Evolutionary conservation across 2,888 invertebrate species (phyloP).

Genomic region (Cheilosia scutellata): DNA sequence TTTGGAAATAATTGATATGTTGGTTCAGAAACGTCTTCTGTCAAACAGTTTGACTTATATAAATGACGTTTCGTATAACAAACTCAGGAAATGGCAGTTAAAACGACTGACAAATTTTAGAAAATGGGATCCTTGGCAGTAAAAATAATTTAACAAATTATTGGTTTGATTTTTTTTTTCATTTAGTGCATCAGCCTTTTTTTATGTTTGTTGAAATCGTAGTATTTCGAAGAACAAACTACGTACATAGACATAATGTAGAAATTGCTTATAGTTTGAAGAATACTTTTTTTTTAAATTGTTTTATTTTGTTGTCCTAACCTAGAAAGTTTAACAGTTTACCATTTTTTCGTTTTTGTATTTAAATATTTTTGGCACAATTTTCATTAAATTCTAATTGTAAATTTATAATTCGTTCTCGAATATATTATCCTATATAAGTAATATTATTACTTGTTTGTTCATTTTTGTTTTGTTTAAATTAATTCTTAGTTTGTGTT

Average conservation of each 20-base stretch:
- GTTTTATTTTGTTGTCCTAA: constrained; percentile 46
- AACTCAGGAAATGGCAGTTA: constrained; percentile 48
- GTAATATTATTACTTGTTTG: constrained; percentile 36
- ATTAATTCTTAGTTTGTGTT: constrained; percentile 62
- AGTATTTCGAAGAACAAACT: constrained; percentile 44
- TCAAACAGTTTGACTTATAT: neutral
- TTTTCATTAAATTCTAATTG: constrained; percentile 73
- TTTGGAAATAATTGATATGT: constrained; percentile 3
- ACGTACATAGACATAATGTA: neutral
- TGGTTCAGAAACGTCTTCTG: neutral
- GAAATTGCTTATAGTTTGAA: constrained; percentile 5
- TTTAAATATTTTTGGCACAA: constrained; percentile 76
- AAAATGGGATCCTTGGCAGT: constrained; percentile 11
- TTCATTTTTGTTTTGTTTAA: constrained; percentile 28
- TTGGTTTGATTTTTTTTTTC: neutral
- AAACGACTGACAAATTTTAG: constrained; percentile 32
- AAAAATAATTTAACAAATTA: constrained; percentile 31
- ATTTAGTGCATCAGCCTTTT: constrained; percentile 34
- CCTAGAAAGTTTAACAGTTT: constrained; percentile 66
- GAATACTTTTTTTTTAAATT: constrained; percentile 10
- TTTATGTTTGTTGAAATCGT: constrained; percentile 1
- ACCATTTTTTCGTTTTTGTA: constrained; percentile 42
- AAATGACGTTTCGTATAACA: neutral
- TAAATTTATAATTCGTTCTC: constrained; percentile 53
- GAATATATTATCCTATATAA: constrained; percentile 37